These are phyloP conservation scores for Crax fasciolata DNA, from an alignment of 2,797 vertebrate genomes.

Conservation along the genomic window DNA sequence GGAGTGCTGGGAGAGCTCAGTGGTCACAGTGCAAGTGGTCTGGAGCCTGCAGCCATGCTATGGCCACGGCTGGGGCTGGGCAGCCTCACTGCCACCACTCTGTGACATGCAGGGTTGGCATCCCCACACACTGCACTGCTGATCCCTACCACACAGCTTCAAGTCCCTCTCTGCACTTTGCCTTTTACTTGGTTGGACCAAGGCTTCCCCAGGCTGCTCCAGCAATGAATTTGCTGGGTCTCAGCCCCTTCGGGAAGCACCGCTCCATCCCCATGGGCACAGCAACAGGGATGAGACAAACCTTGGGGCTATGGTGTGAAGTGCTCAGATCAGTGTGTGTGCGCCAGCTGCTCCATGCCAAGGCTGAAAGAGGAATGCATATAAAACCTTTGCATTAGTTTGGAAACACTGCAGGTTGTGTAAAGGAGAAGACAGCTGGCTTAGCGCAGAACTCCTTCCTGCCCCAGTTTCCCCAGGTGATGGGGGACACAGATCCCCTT, in stretches of 20 bases:
- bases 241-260: not conserved
- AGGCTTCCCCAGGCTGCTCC: not conserved
- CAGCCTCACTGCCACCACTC: not conserved
- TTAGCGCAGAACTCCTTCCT: not conserved
- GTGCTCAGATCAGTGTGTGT: fast-evolving
- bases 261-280: not conserved
- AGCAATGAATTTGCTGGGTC: not conserved
- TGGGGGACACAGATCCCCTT: not conserved
- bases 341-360: not conserved
- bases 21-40: fast-evolving
- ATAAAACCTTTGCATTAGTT: not conserved
- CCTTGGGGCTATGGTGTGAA: fast-evolving
- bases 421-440: not conserved
- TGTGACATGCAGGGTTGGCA: not conserved
- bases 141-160: fast-evolving
- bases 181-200: not conserved
- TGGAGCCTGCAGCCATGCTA: not conserved
- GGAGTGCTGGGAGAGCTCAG: not conserved
- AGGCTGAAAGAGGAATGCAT: not conserved
- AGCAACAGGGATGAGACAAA: fast-evolving
- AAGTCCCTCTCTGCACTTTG: not conserved
- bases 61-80: not conserved
- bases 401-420: not conserved
- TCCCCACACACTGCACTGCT: fast-evolving
- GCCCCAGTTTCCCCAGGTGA: not conserved